These are phyloP conservation scores for Coenonympha arcania DNA, from an alignment of 2,888 invertebrate species.

Conservation along the genomic window DNA sequence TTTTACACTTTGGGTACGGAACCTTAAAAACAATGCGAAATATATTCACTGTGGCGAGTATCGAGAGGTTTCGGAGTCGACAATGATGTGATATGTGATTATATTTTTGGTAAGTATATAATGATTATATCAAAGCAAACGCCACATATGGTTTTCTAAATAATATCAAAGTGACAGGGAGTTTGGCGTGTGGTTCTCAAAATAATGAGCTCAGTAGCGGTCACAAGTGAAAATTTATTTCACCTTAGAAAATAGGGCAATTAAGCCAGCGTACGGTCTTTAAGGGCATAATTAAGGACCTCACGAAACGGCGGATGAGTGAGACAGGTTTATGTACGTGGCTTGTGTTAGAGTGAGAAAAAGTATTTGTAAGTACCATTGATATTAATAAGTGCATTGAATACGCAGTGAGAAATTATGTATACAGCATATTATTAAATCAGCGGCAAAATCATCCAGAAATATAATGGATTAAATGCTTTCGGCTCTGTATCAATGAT, in stretches of 20 bases:
- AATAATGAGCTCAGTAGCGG: constrained; percentile 29
- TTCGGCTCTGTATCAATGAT: no score
- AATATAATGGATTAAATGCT: no score
- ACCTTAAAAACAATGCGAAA: no score
- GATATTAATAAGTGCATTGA: constrained; percentile 9
- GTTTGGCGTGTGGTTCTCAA: constrained; percentile 21
- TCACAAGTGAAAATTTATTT: constrained; percentile 31
- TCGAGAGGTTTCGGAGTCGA: no score
- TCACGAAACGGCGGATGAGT: constrained; percentile 28
- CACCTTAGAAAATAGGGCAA: constrained; percentile 33
- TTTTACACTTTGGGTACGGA: no score
- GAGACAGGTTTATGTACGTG: constrained; percentile 13
- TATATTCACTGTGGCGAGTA: no score
- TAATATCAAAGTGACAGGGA: constrained; percentile 10
- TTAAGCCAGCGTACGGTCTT: constrained; percentile 30
- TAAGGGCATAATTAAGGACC: constrained; percentile 33
- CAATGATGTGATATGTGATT: no score
- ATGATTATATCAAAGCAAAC: background rate
- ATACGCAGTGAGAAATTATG: no score
- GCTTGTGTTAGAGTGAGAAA: constrained; percentile 13
- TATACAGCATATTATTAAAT: no score
- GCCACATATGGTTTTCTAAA: background rate
- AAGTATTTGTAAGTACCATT: constrained; percentile 12
- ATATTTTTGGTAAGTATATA: no score
- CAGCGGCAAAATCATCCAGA: background rate